phyloP scores from a whole-genome alignment of 2,797 vertebrate genomes.

The Sebastes kiyomatsui region DNA sequence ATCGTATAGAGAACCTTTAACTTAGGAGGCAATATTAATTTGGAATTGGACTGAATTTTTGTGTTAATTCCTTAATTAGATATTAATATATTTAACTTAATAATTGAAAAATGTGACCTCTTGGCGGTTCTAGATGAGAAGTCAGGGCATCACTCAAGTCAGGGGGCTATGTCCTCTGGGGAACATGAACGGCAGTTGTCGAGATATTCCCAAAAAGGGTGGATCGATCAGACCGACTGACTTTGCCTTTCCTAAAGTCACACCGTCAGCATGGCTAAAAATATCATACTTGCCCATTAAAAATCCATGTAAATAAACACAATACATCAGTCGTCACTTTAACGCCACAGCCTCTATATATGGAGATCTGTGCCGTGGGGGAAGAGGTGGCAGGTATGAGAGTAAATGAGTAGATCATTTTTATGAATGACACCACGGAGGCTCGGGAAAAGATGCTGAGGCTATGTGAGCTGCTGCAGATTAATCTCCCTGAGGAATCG shows the following conservation, averaged over 20 bases:
- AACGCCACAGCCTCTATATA: not conserved
- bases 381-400: slow-evolving; percentile 31
- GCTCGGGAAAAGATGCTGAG: slow-evolving; percentile 20
- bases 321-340: not conserved
- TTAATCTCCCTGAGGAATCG: slow-evolving; percentile 33
- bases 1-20: too few relatives aligned
- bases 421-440: slow-evolving; percentile 48
- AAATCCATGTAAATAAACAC: not conserved
- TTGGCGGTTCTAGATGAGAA: not conserved
- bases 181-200: not conserved
- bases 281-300: not conserved
- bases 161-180: not conserved
- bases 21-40: not conserved
- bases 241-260: not conserved
- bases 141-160: not conserved
- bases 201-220: not conserved
- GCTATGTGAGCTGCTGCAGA: slow-evolving; percentile 25
- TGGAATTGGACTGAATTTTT: not conserved
- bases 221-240: not conserved
- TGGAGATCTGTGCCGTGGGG: not conserved
- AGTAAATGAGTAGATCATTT: slow-evolving; percentile 48
- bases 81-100: not conserved
- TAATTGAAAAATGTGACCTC: not conserved
- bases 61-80: not conserved
- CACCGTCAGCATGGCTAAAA: not conserved